Evolutionary conservation across 2,113 vertebrate genomes (phyloP), one percentile per base, ranked within the genome.

Genomic region (Chionis minor): DNA sequence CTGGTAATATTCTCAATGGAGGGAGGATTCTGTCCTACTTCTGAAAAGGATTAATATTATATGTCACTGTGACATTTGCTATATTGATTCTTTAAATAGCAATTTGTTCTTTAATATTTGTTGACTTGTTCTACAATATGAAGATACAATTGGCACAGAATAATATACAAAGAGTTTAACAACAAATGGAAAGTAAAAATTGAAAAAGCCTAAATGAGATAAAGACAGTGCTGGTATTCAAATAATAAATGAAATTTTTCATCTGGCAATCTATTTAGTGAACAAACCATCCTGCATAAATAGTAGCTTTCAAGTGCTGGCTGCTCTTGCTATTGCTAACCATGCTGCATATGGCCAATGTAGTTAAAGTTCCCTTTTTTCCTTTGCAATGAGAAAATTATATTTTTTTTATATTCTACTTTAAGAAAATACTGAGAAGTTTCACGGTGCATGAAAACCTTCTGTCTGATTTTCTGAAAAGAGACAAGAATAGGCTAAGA

Each of bases 1-100:
- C 0, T 0, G 4, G 1, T 6, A 45, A 5, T 45, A 0, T 3
- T 0, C 2, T 0, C 0, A 20, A 59, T 14, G 14, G 2, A 0
- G 3, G 88, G 6, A 80, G 1, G 3, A 6, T 5, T 0, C 0
- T 0, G 0, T 1, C 0, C 2, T 1, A 1, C 1, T 0, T 20
- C 96, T 96, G 86, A 38, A 94, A 95, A 81, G 13, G 28, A 86
- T 88, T 54, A 72, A 73, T 40, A 80, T 40, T 33, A 38, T 21
- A 49, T 9, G 35, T 75, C 16, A 85, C 28, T 75, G 30, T 90
- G 49, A 73, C 44, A 79, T 2, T 69, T 24, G 10, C 23, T 79
- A 20, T 49, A 63, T 0, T 24, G 20, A 69, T 15, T 80, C 49
- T 80, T 88, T 72, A 70, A 92, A 74, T 22, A 44, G 16, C 6